These are phyloP conservation scores for Alectura lathami DNA, from an alignment of 2,113 vertebrate genomes.

Conservation along the genomic window DNA sequence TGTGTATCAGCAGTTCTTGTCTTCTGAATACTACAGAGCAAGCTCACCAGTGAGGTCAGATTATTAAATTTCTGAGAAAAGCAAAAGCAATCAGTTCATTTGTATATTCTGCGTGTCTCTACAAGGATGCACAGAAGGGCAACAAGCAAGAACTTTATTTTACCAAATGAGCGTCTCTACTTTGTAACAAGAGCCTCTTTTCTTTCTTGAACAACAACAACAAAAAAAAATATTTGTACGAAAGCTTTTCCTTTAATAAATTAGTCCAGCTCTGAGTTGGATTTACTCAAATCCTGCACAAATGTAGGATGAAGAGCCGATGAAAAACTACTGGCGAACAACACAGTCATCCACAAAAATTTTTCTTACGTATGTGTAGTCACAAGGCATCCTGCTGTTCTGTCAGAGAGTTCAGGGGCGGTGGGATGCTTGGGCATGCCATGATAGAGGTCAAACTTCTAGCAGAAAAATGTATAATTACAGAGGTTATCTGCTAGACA, in stretches of 20 bases:
- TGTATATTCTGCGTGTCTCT: background rate
- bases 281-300: background rate
- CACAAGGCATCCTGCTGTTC: background rate
- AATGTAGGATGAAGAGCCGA: background rate
- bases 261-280: background rate
- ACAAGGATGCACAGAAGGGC: background rate
- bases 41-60: background rate
- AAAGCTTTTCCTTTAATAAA: constrained; percentile 25
- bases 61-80: background rate
- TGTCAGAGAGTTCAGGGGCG: background rate
- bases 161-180: background rate
- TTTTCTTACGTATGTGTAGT: background rate
- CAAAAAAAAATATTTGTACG: background rate
- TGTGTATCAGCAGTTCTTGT: background rate
- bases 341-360: background rate
- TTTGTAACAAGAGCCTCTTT: background rate
- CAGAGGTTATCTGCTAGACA: background rate
- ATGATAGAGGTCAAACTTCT: background rate
- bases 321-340: background rate
- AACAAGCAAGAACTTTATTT: background rate
- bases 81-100: background rate
- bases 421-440: background rate
- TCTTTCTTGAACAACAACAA: background rate
- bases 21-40: background rate
- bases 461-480: background rate